These are phyloP conservation scores for Prionace glauca DNA, from an alignment of 2,797 vertebrate genomes.

Conservation along the genomic window DNA sequence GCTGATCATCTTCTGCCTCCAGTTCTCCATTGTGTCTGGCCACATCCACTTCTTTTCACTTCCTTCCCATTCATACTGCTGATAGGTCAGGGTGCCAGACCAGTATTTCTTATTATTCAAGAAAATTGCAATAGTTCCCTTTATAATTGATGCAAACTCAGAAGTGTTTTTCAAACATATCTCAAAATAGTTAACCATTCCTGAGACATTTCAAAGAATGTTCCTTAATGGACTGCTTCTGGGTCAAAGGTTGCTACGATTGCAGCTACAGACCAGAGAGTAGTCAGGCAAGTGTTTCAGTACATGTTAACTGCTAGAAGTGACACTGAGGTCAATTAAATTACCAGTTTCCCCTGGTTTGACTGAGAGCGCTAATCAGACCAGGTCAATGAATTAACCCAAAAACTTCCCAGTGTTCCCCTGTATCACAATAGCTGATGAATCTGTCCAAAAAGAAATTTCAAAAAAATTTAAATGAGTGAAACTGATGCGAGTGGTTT, in stretches of 20 bases:
- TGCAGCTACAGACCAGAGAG: neutral
- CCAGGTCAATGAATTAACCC: neutral
- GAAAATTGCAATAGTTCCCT: too few relatives aligned
- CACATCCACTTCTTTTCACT: neutral
- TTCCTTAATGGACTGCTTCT: too few relatives aligned
- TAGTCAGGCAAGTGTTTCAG: neutral
- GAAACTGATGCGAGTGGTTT: neutral
- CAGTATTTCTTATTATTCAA: too few relatives aligned
- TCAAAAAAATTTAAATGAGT: neutral
- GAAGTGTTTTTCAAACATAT: too few relatives aligned
- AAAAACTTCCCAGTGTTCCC: neutral
- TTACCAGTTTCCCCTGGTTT: neutral
- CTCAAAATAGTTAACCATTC: too few relatives aligned
- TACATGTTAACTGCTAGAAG: neutral
- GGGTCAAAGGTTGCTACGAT: too few relatives aligned
- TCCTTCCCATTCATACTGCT: too few relatives aligned
- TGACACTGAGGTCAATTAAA: neutral
- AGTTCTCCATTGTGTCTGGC: neutral
- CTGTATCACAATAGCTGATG: neutral
- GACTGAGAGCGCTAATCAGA: neutral
- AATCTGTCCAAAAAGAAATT: neutral
- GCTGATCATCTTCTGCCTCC: neutral
- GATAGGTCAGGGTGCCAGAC: too few relatives aligned
- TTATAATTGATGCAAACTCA: too few relatives aligned
- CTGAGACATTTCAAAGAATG: too few relatives aligned